These are phyloP conservation scores for Sylvilagus floridanus DNA, from an alignment of 2,797 vertebrate genomes.

Conservation along the genomic window DNA sequence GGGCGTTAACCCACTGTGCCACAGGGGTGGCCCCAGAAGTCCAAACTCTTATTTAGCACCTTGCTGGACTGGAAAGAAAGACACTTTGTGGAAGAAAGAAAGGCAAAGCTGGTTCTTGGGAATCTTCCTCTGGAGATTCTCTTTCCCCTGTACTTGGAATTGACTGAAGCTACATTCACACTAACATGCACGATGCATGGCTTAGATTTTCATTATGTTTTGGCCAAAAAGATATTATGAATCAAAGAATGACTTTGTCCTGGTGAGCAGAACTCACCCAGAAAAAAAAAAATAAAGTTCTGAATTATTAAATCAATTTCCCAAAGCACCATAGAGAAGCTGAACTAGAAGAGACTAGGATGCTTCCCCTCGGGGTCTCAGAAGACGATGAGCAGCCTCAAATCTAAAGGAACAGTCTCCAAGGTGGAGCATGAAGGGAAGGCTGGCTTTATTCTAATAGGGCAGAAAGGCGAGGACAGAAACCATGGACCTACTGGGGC, in stretches of 20 bases:
- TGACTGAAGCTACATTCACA: not conserved
- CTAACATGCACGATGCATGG: not conserved
- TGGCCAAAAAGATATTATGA: not conserved
- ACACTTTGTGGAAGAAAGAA: not conserved
- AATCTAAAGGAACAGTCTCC: too few species aligned
- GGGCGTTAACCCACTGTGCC: too few species aligned
- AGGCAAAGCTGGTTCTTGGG: not conserved
- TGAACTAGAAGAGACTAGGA: not conserved
- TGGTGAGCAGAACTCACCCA: not conserved
- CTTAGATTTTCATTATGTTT: not conserved
- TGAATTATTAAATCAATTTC: conserved; percentile 44
- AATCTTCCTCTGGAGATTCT: not conserved
- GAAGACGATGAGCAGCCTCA: not conserved
- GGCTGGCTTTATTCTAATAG: not conserved
- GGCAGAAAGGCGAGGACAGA: not conserved
- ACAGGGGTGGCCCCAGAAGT: too few species aligned
- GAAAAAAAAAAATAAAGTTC: not conserved
- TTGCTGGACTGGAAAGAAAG: not conserved
- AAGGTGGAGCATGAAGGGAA: not conserved
- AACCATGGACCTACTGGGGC: not conserved
- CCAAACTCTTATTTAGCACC: not conserved
- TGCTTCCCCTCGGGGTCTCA: not conserved
- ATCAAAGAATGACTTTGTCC: conserved; percentile 39
- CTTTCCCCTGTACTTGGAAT: not conserved
- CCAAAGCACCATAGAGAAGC: not conserved